These are phyloP conservation scores for Hypotaenidia okinawae DNA, from an alignment of 2,797 vertebrate genomes.

Conservation along the genomic window DNA sequence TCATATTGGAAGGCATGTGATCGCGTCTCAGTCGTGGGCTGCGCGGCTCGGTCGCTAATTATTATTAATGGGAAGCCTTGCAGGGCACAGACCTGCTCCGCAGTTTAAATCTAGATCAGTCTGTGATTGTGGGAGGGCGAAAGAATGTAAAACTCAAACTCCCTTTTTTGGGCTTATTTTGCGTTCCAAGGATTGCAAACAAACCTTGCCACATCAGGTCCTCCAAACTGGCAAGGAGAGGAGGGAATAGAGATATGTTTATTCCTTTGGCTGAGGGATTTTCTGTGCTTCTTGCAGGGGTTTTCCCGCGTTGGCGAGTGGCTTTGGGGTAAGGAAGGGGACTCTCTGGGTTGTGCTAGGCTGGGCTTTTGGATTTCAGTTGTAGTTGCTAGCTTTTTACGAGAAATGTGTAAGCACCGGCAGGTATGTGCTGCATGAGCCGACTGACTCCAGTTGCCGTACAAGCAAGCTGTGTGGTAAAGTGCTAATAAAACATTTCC, in stretches of 20 bases:
- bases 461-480: not conserved
- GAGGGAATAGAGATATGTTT: not conserved
- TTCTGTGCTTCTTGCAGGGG: not conserved
- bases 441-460: conserved; percentile 11
- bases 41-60: not conserved
- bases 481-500: conserved; percentile 28
- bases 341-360: not conserved
- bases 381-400: not conserved
- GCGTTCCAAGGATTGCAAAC: conserved; percentile 22
- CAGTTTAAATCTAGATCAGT: not conserved
- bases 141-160: not conserved
- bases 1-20: conserved; percentile 29
- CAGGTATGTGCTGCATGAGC: conserved; percentile 9
- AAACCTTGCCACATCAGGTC: conserved; percentile 23
- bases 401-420: not conserved
- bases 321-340: not conserved
- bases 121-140: not conserved
- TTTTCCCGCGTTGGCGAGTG: not conserved
- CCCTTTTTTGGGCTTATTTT: not conserved
- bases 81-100: not conserved
- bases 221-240: not conserved
- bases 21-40: not conserved
- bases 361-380: not conserved
- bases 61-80: not conserved
- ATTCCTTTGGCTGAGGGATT: not conserved